Percentiles rank a stretch among this genome's conserved stretches.
These are phyloP conservation scores for Calonectris borealis DNA, from an alignment of 2,113 vertebrate species.

Conservation along the genomic window DNA sequence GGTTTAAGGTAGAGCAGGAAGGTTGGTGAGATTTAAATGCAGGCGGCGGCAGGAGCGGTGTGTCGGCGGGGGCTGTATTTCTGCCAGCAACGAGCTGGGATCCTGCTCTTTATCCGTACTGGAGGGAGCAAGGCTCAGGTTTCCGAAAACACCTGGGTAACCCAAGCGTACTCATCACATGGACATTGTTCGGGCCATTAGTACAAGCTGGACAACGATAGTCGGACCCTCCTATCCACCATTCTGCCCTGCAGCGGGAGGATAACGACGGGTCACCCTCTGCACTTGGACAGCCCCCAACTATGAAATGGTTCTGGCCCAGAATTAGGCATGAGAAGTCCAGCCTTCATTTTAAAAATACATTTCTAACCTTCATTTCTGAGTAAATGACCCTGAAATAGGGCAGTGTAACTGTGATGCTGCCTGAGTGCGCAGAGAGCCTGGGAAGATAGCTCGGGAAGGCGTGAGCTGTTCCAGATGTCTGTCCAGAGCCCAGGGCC, in stretches of 20 bases:
- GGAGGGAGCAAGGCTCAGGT: background rate
- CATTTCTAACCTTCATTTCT: background rate
- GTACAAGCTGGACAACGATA: rapidly evolving
- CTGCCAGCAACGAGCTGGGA: background rate
- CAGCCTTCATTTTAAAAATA: background rate
- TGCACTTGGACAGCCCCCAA: rapidly evolving
- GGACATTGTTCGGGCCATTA: background rate
- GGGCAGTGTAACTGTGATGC: no score
- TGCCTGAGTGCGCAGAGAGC: rapidly evolving
- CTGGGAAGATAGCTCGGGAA: background rate
- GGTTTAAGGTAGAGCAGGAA: constrained; percentile 53
- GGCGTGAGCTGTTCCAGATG: rapidly evolving
- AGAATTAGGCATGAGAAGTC: rapidly evolving
- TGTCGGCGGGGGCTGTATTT: background rate
- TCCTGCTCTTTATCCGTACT: background rate
- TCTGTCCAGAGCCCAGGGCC: background rate
- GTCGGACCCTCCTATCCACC: rapidly evolving
- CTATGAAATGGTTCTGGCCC: background rate
- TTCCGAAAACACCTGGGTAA: background rate
- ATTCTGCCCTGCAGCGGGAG: rapidly evolving
- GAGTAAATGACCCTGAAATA: background rate
- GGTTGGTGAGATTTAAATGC: background rate
- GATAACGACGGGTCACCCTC: rapidly evolving
- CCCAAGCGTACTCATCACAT: rapidly evolving
- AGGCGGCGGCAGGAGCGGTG: rapidly evolving